Evolutionary conservation across 1,140 invertebrate species (phyloP), one percentile per base, ranked within the genome.

Genomic region (Lucilia cuprina): DNA sequence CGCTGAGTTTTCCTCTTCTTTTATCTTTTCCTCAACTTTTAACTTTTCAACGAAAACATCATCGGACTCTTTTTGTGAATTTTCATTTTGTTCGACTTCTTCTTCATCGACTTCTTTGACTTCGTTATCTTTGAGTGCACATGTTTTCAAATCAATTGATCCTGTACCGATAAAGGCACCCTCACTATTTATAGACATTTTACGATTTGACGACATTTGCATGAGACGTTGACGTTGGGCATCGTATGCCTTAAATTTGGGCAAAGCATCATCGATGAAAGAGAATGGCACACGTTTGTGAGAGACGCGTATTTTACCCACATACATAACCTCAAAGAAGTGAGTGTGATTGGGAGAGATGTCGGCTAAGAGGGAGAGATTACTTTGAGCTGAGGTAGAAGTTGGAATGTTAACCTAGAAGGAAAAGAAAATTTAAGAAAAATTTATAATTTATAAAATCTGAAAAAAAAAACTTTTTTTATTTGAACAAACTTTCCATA

Each of bases 261-360:
- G 93, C 49, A 98, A 91, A 13, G 97, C 96, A 88, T 98, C 97
- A 89, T 99, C 97, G 84, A 98, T 97, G 86, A 98, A 96, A 0
- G 95, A 94, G 86, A 96, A 95, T 5, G 96, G 95, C 21, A 98
- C 96, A 89, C 96, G 97, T 89, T 95, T 94, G 89, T 96, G 95
- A 49, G 95, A 95, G 83, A 97, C 95, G 85, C 95, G 94, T 10
- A 97, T 96, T 92, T 97, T 97, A 3, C 97, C 97, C 83, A 97
- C 94, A 89, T 98, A 98, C 74, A 97, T 92, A 90, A 96, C 96
- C 92, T 97, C 96, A 87, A 96, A 96, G 90, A 96, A 96, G 91
- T 96, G 96, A 65, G 95, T 96, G 82, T 96, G 96, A 87, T 95
- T 96, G 0, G 95, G 95, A 7, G 95, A 96, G 84, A 97, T 95